These are phyloP conservation scores for Agapetus fuscipes DNA, from an alignment of 2,888 invertebrate species.

Conservation along the genomic window DNA sequence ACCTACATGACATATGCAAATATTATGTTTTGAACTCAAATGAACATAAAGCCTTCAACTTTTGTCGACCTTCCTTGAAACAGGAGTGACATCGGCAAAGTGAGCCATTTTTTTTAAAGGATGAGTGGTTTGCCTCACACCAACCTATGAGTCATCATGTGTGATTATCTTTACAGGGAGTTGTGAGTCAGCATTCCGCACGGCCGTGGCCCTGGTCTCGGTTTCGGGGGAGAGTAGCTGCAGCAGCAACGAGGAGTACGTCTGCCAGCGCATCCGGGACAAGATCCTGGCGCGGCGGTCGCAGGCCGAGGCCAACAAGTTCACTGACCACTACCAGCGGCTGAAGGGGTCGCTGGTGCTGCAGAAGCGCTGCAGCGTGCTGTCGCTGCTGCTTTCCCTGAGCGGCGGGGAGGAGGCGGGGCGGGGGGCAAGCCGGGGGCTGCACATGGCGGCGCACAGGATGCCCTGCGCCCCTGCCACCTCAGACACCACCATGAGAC, in stretches of 20 bases:
- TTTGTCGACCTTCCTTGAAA: too few relatives aligned
- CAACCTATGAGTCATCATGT: too few relatives aligned
- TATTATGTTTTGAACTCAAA: too few relatives aligned
- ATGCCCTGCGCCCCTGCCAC: background rate
- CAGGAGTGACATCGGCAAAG: too few relatives aligned
- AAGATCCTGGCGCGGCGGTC: slow-evolving; percentile 29
- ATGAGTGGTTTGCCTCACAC: too few relatives aligned
- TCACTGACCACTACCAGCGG: slow-evolving; percentile 39
- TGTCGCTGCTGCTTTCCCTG: slow-evolving; percentile 41
- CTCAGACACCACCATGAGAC: background rate
- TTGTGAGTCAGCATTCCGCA: slow-evolving; percentile 13
- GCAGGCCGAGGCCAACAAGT: slow-evolving; percentile 36
- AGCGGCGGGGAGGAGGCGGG: slow-evolving; percentile 23
- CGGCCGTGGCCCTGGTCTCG: slow-evolving; percentile 11
- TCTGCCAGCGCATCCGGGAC: slow-evolving; percentile 38
- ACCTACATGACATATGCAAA: too few relatives aligned
- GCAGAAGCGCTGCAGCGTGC: slow-evolving; percentile 49
- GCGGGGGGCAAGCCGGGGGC: background rate
- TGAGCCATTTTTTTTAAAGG: too few relatives aligned
- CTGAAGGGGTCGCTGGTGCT: slow-evolving; percentile 43
- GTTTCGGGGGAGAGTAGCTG: slow-evolving; percentile 26
- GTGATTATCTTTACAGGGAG: slow-evolving; percentile 9
- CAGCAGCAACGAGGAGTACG: slow-evolving; percentile 33
- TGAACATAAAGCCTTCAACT: too few relatives aligned
- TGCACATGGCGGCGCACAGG: too few relatives aligned